Base-by-base conservation (phyloP, 2,113 vertebrate species). In the Poeciliopsis retropinna region DNA sequence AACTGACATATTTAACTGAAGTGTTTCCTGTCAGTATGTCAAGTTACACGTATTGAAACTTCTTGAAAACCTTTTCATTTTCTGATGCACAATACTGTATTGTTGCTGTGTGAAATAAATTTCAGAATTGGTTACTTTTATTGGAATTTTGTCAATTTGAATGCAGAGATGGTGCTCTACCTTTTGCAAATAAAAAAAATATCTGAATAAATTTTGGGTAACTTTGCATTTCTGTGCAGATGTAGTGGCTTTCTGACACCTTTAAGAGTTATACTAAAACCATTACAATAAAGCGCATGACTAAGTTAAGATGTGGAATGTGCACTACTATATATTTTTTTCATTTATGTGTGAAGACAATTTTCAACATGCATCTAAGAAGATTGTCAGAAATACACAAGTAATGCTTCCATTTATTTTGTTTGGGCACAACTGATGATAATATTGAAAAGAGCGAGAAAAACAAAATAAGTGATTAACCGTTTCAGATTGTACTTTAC, bases 21-120 rank as follows among this genome's bases (percentile, higher is more conserved):
- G 63, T 22, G 72, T 87, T 88, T 78, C 51, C 5, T 81, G 62
- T 87, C 76, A 70, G 66, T 54, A 60, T 70, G 67, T 70, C 69
- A 84, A 76, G 54, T 88, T 82, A 75, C 39, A 60, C n/a, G 5
- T 83, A 32, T 76, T 67, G 25, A 44, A 62, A 54, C 66, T 82
- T 92, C 87, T 92, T 29, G 74, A 85, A 81, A 80, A 66, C 70
- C 75, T 85, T 85, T 12, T 80, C 76, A 70, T 76, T 37, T 79
- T 76, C 65, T 30, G 64, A 87, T 75, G 54, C 71, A 78, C 77
- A 85, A 34, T 82, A 74, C 31, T 25, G 39, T 72, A 30, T 67
- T 31, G 17, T 83, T 78, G 73, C 39, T 73, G 66, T 68, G 66
- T 37, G 57, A 30, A 84, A 83, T 87, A 88, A 32, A 91, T 77